Evolutionary conservation across 1,140 invertebrate species (phyloP).

Genomic region (Dendrolimus punctatus): DNA sequence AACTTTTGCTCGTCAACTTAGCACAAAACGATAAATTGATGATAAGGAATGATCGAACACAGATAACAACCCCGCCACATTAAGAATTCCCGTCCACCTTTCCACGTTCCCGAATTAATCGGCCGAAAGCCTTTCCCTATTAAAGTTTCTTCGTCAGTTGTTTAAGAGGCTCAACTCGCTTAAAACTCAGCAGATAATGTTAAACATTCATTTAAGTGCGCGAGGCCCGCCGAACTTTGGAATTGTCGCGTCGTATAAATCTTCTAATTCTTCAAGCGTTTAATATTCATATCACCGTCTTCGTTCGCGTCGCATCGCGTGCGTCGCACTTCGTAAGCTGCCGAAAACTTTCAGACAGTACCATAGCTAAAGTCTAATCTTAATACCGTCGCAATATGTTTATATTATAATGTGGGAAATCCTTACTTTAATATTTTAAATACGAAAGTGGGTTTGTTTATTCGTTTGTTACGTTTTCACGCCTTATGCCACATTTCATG

Average conservation of each 20-base stretch:
- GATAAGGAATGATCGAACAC: neutral
- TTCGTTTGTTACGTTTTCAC: too few species aligned
- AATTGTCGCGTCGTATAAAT: conserved; percentile 59
- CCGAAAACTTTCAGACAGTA: conserved; percentile 10
- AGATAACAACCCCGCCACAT: conserved; percentile 41
- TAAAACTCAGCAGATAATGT: conserved; percentile 67
- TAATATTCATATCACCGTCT: conserved; percentile 67
- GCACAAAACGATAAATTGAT: neutral
- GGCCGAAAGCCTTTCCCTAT: conserved; percentile 64
- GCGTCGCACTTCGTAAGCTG: conserved; percentile 13
- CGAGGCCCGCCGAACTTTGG: conserved; percentile 48
- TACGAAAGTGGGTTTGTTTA: too few species aligned
- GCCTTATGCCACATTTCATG: too few species aligned
- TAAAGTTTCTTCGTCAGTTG: conserved; percentile 66
- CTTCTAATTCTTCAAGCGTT: conserved; percentile 64
- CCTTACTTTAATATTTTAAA: too few species aligned
- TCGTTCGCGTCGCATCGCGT: conserved; percentile 8
- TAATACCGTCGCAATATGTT: neutral
- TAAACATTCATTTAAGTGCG: conserved; percentile 69
- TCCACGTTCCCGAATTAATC: conserved; percentile 65
- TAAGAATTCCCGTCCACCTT: conserved; percentile 61
- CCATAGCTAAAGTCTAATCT: neutral
- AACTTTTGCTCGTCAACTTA: too few species aligned
- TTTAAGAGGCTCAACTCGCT: conserved; percentile 60
- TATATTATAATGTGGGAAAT: neutral